These are phyloP conservation scores for Mustela nigripes DNA, from an alignment of 2,113 vertebrate species.

Conservation along the genomic window DNA sequence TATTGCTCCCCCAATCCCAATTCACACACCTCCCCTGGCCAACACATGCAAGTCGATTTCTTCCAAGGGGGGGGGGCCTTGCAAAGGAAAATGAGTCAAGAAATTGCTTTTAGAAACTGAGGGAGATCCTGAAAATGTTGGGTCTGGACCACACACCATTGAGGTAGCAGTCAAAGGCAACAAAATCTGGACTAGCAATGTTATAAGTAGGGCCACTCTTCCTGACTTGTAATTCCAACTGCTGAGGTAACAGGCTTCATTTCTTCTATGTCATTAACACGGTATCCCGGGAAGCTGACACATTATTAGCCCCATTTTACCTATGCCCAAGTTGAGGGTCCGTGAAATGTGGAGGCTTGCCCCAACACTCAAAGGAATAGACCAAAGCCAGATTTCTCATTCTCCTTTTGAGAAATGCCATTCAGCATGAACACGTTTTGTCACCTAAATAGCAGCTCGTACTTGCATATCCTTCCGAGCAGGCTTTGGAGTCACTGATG, in stretches of 20 bases:
- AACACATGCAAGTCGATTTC: background rate
- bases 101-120: constrained; percentile 60
- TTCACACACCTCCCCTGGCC: constrained; percentile 9
- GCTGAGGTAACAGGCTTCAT: background rate
- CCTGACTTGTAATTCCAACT: background rate
- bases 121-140: background rate
- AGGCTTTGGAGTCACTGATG: background rate
- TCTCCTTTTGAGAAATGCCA: background rate
- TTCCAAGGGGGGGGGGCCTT: background rate
- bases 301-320: background rate
- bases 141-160: background rate
- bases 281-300: background rate
- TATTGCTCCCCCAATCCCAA: background rate
- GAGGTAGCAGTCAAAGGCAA: background rate
- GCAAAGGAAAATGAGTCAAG: constrained; percentile 42
- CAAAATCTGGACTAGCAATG: background rate
- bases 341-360: background rate
- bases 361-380: background rate
- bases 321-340: background rate
- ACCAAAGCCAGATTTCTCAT: background rate
- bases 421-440: background rate
- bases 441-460: background rate
- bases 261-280: background rate
- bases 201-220: background rate
- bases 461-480: background rate